Base-by-base conservation (phyloP, 2,113 vertebrate genomes). In the Delphinus delphis region DNA sequence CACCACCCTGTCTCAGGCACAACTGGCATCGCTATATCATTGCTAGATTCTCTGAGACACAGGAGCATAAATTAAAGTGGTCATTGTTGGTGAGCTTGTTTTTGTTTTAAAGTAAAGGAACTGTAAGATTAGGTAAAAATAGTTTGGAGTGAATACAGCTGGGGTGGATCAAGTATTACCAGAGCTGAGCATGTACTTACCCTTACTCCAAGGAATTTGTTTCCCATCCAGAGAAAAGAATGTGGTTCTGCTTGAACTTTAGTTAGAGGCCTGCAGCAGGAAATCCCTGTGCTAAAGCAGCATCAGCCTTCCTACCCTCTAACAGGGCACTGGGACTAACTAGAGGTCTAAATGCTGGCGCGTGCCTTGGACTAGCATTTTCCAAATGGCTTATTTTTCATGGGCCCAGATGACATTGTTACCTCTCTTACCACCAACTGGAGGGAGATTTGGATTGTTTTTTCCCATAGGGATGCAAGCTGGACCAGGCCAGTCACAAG, bases 21-120 rank as follows among this genome's bases (percentile, higher is more conserved):
- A 83, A 10, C 44, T 53, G 47, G 31, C 63, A 18, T 58, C 3
- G 18, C 26, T n/a, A 4, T 26, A 18, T 1, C 53, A 15, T 25
- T 41, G n/a, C 47, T 50, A 47, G 84, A 7, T 65, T 73, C 53
- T 76, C 60, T 33, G 58, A 21, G 26, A 53, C 65, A 36, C 53
- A 92, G 44, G 31, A 63, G 12, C 8, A 1, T 41, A 38, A 14
- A 36, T 74, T n/a, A 70, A 89, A 93, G 31, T n/a, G 9, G 17
- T 62, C 50, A 4, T 9, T 50, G 80, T 28, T 79, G 13, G 50
- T 18, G 50, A 94, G 41, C 68, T 90, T 73, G 7, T 74, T 90
- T 98, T 92, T 93, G 81, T 77, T 95, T 94, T 89, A 81, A 91
- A 86, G 21, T 33, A 53, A 58, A 60, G 83, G 65, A 93, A 88